phyloP scores from a whole-genome alignment of 2,797 vertebrate species.

The Furcifer pardalis region DNA sequence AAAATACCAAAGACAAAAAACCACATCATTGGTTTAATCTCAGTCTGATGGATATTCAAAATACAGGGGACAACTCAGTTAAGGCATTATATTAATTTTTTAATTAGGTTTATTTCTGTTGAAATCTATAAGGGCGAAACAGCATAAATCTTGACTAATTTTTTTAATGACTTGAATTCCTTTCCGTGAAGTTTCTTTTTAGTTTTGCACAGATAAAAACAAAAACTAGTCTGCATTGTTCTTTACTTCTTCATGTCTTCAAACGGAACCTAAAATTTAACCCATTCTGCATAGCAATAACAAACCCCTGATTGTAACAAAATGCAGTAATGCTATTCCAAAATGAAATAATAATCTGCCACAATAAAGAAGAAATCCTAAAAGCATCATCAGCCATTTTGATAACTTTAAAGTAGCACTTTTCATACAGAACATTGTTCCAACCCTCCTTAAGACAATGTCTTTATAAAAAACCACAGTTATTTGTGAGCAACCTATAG shows the following conservation, averaged over 20 bases:
- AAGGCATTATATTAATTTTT: not conserved
- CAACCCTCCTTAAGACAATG: constrained; percentile 18
- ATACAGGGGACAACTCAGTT: not conserved
- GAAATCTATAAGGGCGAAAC: not conserved
- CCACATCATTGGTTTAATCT: constrained; percentile 11
- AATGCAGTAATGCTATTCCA: constrained; percentile 49
- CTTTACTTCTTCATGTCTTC: constrained; percentile 59
- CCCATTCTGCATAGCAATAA: constrained; percentile 31
- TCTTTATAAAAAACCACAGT: constrained; percentile 8
- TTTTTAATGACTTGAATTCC: not conserved
- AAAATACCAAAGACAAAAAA: constrained; percentile 36
- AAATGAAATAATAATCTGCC: constrained; percentile 37
- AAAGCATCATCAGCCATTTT: constrained; percentile 45
- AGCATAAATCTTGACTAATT: not conserved
- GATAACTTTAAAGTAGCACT: constrained; percentile 53
- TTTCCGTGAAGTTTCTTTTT: constrained; percentile 24
- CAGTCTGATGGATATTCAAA: constrained; percentile 38
- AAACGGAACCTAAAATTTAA: constrained; percentile 16
- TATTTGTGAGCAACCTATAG: constrained; percentile 15
- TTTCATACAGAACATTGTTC: constrained; percentile 29
- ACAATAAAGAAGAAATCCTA: constrained; percentile 45
- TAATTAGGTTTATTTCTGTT: not conserved
- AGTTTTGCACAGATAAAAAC: accelerated
- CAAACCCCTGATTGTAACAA: constrained; percentile 35
- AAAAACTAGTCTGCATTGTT: constrained; percentile 26